Base-by-base conservation (phyloP, 2,888 invertebrate species). In the Drosophila tripunctata region DNA sequence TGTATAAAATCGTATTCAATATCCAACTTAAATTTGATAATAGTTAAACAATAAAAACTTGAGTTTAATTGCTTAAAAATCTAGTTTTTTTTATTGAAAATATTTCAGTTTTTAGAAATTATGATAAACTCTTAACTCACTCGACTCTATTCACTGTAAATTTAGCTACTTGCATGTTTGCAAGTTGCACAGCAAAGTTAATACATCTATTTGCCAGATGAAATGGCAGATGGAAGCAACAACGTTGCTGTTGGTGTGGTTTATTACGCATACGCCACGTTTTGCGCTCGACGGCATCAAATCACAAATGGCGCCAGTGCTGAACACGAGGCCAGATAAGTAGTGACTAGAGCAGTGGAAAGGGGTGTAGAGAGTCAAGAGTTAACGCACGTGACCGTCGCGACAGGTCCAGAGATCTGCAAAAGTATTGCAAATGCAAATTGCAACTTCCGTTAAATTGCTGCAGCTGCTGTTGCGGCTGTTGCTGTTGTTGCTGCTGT, bases 361-460 rank as follows among this genome's bases (percentile, higher is more conserved):
- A 7, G 24, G 24, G 24, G 17, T n/a, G 10, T 15, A 21, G 19
- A 22, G 40, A 19, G 27, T 19, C 15, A 21, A 52, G 31, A 14
- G 65, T 38, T 48, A 31, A 10, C 47, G 60, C 65, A 73, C 73
- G 73, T 74, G 75, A 74, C 68, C 65, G 65, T 61, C 61, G 66
- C 75, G 66, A 61, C 69, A 68, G 44, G 52, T 47, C 56, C 44
- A 50, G 45, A 38, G 45, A 36, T 36, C 61, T 70, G 85, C 79
- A 82, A 82, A 85, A 85, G 82, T 27, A n/a, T 76, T 82, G 71
- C 51, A 80, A 78, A 83, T 86, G 84, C 84, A 86, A 83, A 84
- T 80, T 84, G 81, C 75, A 86, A 83, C 82, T 86, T 83, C 81
- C 82, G 82, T 83, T 81, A 87, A 81, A 87, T 81, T 81, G 81